Base-by-base conservation (phyloP, 2,888 invertebrate species). In the Pristionchus mayeri region DNA sequence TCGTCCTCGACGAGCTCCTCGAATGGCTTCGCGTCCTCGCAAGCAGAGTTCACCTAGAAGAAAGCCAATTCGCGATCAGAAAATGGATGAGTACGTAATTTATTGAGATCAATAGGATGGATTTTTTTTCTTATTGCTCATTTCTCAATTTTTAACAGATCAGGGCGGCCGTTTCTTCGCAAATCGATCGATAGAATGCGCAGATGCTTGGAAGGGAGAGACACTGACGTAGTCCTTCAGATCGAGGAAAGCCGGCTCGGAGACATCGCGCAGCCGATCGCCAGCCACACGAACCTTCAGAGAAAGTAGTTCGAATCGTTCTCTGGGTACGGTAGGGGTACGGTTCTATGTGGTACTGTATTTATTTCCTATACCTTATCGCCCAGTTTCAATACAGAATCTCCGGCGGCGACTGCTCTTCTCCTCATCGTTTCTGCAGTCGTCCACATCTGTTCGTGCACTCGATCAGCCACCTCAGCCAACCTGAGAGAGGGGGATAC, bases 351-450 rank as follows among this genome's bases (percentile, higher is more conserved):
- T 11, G 27, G 30, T 37, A 71, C 71, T 9, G 30, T 50, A 48
- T 2, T 54, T 0, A 88, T 34, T 54, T 34, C 21, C 30, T 2
- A 21, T 54, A 80, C 80, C 80, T 67, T 82, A 21, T 27, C 50
- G 13, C 44, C 63, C 34, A 82, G 4, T 18, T 63, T 67, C 11
- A n/a, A 2, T 2, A 50, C n/a, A 1, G 37, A 37, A 50, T 82
- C 82, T 16, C 84, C 78, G 16, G 86, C 16, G 13, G 85, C 82
- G 27, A 88, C 60, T 18, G 48, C 44, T 18, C 91, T 88, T 30
- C 91, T 89, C 34, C 90, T 89, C 88, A 91, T 89, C 75, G 91
- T 91, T 85, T 91, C 91, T 37, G 88, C 84, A 30, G 91, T 91
- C 40, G 91, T 91, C 84, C 85, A 81, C 50, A 91, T 85, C 86